These are phyloP conservation scores for Hapalemur alaotrensis DNA, from an alignment of 2,797 vertebrate species.

Conservation along the genomic window DNA sequence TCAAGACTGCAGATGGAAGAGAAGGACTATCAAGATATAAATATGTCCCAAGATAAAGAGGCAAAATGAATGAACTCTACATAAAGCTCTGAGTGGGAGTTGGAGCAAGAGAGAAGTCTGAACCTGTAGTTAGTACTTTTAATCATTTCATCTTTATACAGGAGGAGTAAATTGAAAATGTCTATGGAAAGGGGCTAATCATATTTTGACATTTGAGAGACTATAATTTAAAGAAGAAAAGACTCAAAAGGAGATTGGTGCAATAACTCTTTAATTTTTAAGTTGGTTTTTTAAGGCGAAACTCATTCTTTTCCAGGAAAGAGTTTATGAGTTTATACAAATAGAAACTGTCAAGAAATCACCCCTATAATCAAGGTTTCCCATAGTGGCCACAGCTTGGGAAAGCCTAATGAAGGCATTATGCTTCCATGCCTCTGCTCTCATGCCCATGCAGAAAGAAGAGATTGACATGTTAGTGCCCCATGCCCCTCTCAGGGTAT, in stretches of 20 bases:
- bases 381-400: background rate
- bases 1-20: background rate
- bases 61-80: background rate
- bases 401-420: background rate
- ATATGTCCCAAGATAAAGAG: background rate
- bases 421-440: background rate
- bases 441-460: background rate
- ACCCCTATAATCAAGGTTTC: background rate
- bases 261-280: background rate
- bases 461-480: background rate
- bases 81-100: background rate
- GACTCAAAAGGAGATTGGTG: background rate
- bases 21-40: background rate
- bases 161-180: background rate
- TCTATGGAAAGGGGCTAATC: background rate
- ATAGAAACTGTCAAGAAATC: background rate
- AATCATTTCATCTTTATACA: background rate
- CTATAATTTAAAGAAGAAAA: background rate
- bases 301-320: background rate
- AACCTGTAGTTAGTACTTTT: background rate
- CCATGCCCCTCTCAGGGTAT: background rate
- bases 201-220: background rate
- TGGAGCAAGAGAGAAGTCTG: background rate
- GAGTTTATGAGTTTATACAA: background rate
- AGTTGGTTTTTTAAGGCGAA: background rate